Evolutionary conservation across 2,113 vertebrate species (phyloP), one percentile per base, ranked within the genome.

Genomic region (Chloebia gouldiae): DNA sequence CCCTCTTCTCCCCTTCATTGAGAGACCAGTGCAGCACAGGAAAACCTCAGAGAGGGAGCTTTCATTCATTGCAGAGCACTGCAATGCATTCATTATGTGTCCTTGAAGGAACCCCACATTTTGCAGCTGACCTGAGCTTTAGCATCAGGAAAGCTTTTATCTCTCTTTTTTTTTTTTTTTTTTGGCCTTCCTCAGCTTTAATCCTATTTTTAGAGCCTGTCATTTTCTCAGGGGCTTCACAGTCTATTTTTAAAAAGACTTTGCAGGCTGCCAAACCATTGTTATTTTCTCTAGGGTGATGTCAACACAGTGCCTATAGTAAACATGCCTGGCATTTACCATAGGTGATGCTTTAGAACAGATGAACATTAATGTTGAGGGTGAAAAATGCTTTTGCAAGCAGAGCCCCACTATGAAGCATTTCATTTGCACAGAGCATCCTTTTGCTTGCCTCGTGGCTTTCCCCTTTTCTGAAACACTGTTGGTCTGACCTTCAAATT

Each of bases 171-270:
- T 28, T 39, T 33, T 39, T 63, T 42, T 15, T 40, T 7, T 10
- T 33, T 37, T 71, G 5, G 0, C 37, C 37, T 53, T 60, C 35
- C 54, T 57, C 57, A 81, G 85, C 92, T 93, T 51, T 68, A 70
- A 9, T 85, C 54, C 95, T 97, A 96, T 96, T 94, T 97, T 96
- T 97, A 97, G 95, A 85, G 35, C 51, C 64, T 83, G 88, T n/a
- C 5, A 0, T 95, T 95, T 94, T 96, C 91, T 95, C 93, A 90
- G 91, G 96, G 95, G 93, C 86, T 96, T 94, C 66, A 33, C 51
- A 82, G 76, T 65, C 97, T 97, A 97, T 97, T 97, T 97, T 94
- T 95, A 96, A 92, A 63, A 89, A 90, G 69, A 40, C 75, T 93
- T 93, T 10, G 4, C 88, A 88, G 89, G 80, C 95, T 96, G 93